These are phyloP conservation scores for Malurus splendens DNA, from an alignment of 2,797 vertebrate species.

Conservation along the genomic window DNA sequence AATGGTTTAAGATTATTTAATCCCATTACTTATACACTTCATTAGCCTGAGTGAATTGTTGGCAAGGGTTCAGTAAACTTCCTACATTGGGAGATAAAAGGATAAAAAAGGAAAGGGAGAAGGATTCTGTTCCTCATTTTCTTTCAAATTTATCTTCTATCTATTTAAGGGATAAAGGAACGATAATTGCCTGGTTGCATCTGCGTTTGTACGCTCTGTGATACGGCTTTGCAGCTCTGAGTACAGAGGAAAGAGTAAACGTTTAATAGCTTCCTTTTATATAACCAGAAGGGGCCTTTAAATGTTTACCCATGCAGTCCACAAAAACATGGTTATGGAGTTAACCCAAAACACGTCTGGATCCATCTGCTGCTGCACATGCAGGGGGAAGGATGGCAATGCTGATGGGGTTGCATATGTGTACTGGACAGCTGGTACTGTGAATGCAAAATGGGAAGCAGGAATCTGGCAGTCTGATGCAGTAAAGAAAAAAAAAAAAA, in stretches of 20 bases:
- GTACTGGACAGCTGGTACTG: background rate
- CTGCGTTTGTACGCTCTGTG: slow-evolving; percentile 7
- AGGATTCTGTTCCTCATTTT: slow-evolving; percentile 59
- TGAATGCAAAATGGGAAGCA: background rate
- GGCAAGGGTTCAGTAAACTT: slow-evolving; percentile 71
- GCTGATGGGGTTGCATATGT: background rate
- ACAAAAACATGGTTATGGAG: slow-evolving; percentile 32
- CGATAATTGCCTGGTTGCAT: slow-evolving; percentile 44
- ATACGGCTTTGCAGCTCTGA: background rate
- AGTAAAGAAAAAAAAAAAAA: background rate
- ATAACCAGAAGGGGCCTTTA: slow-evolving; percentile 26
- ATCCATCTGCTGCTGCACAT: slow-evolving; percentile 22
- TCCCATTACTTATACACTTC: slow-evolving; percentile 75
- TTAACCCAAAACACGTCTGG: slow-evolving; percentile 2
- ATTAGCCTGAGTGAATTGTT: slow-evolving; percentile 79
- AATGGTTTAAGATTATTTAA: slow-evolving; percentile 74
- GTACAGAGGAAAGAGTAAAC: slow-evolving; percentile 15
- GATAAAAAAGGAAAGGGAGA: slow-evolving; percentile 62
- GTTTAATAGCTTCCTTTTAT: slow-evolving; percentile 28
- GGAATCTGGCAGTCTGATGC: background rate
- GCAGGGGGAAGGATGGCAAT: background rate
- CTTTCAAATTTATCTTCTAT: slow-evolving; percentile 64
- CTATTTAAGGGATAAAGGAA: slow-evolving; percentile 60
- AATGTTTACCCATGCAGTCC: slow-evolving; percentile 3
- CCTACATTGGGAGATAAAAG: slow-evolving; percentile 65